Evolutionary conservation across 2,113 vertebrate genomes (phyloP).

Genomic region (Urocynchramus pylzowi): DNA sequence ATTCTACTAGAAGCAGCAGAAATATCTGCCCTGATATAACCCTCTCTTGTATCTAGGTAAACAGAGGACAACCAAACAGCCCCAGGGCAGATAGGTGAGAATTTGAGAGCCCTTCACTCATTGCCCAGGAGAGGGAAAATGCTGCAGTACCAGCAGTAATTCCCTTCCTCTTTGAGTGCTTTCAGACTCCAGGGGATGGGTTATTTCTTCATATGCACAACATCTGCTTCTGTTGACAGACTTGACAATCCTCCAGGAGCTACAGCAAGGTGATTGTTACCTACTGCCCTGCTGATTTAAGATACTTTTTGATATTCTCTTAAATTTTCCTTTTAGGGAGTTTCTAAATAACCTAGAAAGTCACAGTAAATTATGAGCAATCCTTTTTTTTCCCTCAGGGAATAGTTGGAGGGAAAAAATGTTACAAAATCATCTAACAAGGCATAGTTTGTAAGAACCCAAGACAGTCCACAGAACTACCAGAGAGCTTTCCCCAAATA

Average conservation of each 20-base stretch:
- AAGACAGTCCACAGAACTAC: neutral
- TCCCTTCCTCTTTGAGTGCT: neutral
- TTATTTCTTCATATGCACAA: neutral
- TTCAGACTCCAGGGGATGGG: neutral
- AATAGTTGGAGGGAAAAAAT: fast-evolving
- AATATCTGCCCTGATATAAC: neutral
- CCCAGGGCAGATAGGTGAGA: neutral
- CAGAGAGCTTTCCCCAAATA: neutral
- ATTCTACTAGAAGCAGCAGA: neutral
- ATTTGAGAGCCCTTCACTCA: neutral
- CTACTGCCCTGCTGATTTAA: neutral
- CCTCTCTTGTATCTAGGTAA: neutral
- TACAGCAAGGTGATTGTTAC: neutral
- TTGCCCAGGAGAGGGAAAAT: neutral
- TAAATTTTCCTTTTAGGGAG: neutral
- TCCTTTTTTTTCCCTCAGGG: neutral
- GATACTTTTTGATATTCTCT: neutral
- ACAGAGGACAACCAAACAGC: neutral
- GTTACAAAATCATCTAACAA: neutral
- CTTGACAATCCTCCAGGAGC: neutral
- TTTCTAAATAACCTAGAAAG: neutral
- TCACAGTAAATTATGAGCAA: neutral
- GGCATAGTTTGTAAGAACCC: neutral
- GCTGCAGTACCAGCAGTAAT: neutral
- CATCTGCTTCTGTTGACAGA: neutral